A percentile compares a stretch with the other conserved stretches of the same genome.
Evolutionary conservation across 2,113 vertebrate genomes (phyloP).

Genomic region (Acanthochromis polyacanthus): DNA sequence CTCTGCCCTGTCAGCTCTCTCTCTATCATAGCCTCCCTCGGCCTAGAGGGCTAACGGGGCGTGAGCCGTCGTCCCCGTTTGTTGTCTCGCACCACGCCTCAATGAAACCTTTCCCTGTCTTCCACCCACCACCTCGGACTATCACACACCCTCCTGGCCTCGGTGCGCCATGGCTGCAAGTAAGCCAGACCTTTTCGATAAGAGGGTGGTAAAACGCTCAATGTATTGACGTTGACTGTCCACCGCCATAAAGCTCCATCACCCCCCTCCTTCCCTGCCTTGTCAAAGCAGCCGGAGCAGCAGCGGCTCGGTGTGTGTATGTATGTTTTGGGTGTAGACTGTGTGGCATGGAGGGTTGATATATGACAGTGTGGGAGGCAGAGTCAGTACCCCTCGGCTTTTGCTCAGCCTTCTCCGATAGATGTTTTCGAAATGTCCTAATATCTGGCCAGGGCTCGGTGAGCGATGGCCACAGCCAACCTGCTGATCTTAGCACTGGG

Average conservation of each 20-base stretch:
- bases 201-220: slow-evolving; percentile 61
- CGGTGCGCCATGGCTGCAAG: slow-evolving; percentile 20
- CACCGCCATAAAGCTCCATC: slow-evolving; percentile 60
- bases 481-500: slow-evolving; percentile 79
- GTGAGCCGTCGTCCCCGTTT: slow-evolving; percentile 52
- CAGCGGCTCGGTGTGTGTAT: slow-evolving; percentile 8
- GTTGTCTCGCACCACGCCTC: slow-evolving; percentile 45
- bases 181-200: slow-evolving; percentile 55
- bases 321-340: slow-evolving; percentile 37
- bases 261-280: slow-evolving; percentile 45
- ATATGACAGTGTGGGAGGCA: slow-evolving; percentile 65
- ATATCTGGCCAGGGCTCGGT: slow-evolving; percentile 52
- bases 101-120: slow-evolving; percentile 40
- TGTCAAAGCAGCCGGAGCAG: slow-evolving; percentile 48
- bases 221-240: slow-evolving; percentile 70
- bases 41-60: slow-evolving; percentile 59
- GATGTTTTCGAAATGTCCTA: slow-evolving; percentile 60
- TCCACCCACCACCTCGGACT: slow-evolving; percentile 43
- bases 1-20: slow-evolving; percentile 65
- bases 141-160: slow-evolving; percentile 24
- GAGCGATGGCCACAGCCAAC: slow-evolving; percentile 69
- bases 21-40: slow-evolving; percentile 46
- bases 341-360: slow-evolving; percentile 46
- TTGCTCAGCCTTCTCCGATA: slow-evolving; percentile 41
- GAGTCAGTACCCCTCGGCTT: slow-evolving; percentile 50